Conservation (phyloP, 2,113 vertebrate species). For the Hiodon tergisus region DNA sequence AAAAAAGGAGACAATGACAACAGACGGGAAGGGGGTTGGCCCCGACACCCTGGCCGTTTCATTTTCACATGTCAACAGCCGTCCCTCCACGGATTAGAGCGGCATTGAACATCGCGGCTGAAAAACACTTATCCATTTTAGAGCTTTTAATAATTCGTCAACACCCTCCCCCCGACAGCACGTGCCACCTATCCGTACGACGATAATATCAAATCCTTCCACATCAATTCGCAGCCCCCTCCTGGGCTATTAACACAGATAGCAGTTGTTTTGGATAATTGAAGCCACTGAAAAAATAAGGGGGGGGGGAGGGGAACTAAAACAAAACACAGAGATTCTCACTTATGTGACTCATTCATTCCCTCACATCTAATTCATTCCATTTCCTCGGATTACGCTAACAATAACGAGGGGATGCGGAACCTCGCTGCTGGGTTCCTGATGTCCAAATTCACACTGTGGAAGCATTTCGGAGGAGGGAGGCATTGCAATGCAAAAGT, state of each 20-base stretch:
- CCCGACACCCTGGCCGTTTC: slow-evolving; percentile 40
- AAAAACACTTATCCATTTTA: slow-evolving; percentile 49
- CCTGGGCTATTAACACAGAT: slow-evolving; percentile 34
- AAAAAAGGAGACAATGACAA: slow-evolving; percentile 23
- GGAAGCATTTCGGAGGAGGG: slow-evolving; percentile 6
- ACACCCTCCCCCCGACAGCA: slow-evolving; percentile 44
- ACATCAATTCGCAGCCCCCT: slow-evolving; percentile 30
- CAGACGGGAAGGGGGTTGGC: not conserved
- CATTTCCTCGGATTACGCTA: not conserved
- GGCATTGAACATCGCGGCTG: slow-evolving; percentile 38
- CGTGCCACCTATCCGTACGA: slow-evolving; percentile 49
- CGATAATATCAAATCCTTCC: slow-evolving; percentile 42
- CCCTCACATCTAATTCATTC: not conserved
- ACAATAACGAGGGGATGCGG: not conserved
- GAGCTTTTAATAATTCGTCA: slow-evolving; percentile 48
- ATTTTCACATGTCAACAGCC: slow-evolving; percentile 35
- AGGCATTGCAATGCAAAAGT: slow-evolving; percentile 11
- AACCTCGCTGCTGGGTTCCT: slow-evolving; percentile 1
- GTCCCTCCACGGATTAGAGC: slow-evolving; percentile 45
- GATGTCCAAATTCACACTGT: slow-evolving; percentile 8
- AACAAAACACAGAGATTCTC: slow-evolving; percentile 1
- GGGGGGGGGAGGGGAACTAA: not conserved
- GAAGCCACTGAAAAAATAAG: slow-evolving; percentile 5
- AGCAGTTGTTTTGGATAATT: slow-evolving; percentile 11
- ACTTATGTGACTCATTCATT: not conserved